Conservation (phyloP, 2,888 invertebrate species). For the Steinernema carpocapsae region DNA sequence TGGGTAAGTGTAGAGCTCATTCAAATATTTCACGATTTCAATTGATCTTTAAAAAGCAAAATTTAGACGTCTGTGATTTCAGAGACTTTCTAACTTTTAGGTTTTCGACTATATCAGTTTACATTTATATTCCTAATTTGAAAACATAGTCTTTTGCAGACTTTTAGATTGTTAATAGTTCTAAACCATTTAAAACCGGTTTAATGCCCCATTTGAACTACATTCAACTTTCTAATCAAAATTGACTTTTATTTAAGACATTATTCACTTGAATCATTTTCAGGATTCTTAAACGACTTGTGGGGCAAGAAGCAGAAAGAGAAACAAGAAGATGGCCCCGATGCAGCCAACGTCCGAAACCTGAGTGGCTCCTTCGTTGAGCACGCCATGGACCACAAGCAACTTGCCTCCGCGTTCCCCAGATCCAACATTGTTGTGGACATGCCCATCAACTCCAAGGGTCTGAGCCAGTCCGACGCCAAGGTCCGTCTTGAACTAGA, state of each 20-base stretch:
- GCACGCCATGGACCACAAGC: conserved; percentile 29
- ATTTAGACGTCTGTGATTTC: too few species aligned
- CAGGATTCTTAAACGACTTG: conserved; percentile 11
- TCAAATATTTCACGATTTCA: too few species aligned
- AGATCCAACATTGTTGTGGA: conserved; percentile 5
- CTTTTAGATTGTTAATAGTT: too few species aligned
- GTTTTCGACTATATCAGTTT: too few species aligned
- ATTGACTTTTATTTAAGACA: too few species aligned
- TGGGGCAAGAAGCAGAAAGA: conserved; percentile 28
- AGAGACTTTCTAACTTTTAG: too few species aligned
- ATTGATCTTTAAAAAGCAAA: too few species aligned
- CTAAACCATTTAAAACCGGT: not conserved
- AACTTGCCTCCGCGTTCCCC: conserved; percentile 30
- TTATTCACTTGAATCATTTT: too few species aligned
- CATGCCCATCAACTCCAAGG: conserved; percentile 1
- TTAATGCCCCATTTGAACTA: not conserved
- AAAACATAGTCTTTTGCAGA: too few species aligned
- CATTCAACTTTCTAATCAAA: not conserved
- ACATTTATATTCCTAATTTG: too few species aligned
- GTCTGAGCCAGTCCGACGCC: conserved; percentile 14
- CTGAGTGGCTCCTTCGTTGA: conserved; percentile 15
- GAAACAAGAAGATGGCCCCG: conserved; percentile 5
- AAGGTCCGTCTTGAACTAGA: conserved; percentile 32
- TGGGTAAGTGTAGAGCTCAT: conserved; percentile 2
- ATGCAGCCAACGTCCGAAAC: conserved; percentile 6